Conservation (phyloP, 2,797 vertebrate genomes). For the Bradypus variegatus region DNA sequence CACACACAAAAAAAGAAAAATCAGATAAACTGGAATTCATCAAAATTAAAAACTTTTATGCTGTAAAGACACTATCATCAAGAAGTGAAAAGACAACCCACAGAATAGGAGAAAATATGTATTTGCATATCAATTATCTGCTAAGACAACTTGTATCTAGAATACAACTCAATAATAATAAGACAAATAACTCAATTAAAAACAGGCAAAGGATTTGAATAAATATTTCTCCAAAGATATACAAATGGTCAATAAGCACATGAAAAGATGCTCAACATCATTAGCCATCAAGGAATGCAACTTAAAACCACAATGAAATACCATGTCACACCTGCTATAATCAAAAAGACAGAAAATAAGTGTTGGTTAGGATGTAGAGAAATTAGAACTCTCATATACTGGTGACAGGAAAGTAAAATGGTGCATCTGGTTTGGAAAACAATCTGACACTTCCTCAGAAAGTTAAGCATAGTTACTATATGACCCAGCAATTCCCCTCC, state of each 20-base stretch:
- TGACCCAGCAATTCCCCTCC: not conserved
- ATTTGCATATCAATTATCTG: not conserved
- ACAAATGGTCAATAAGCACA: not conserved
- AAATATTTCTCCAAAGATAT: not conserved
- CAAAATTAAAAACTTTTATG: slow-evolving; percentile 2
- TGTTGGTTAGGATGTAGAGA: not conserved
- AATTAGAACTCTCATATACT: not conserved
- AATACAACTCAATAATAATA: not conserved
- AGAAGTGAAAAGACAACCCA: slow-evolving; percentile 17
- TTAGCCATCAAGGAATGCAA: not conserved
- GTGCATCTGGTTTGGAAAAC: not conserved
- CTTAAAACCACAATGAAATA: not conserved
- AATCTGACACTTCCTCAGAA: not conserved
- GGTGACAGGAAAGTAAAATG: not conserved
- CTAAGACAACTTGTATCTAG: not conserved
- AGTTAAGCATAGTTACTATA: not conserved
- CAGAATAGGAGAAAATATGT: not conserved
- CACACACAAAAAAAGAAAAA: slow-evolving; percentile 9
- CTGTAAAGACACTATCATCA: not conserved
- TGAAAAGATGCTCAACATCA: not conserved
- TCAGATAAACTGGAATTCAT: not conserved
- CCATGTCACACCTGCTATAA: not conserved
- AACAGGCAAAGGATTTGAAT: not conserved
- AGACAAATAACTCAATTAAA: not conserved
- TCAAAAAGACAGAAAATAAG: not conserved